A percentile compares a stretch with the other conserved stretches of the same genome.
Conservation (phyloP, 2,797 vertebrate genomes). For the Mus spretus region DNA sequence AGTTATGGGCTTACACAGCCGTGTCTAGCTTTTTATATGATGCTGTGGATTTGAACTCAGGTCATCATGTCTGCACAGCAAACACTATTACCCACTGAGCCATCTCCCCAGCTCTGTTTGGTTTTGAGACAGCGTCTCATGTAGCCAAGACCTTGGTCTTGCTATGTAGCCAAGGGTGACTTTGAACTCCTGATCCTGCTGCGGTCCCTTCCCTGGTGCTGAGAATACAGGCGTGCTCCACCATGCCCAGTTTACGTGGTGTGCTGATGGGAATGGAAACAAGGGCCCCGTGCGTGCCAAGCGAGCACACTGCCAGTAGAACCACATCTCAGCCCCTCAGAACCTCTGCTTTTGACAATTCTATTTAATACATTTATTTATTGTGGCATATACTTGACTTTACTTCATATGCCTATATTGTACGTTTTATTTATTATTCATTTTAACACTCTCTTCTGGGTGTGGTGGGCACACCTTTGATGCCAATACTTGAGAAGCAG, state of each 20-base stretch:
- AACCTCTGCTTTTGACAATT: conserved; percentile 3
- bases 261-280: neutral
- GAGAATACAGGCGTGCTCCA: neutral
- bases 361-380: conserved; percentile 33
- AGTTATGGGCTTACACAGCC: neutral
- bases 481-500: neutral
- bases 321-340: neutral
- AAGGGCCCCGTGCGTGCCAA: neutral
- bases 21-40: neutral
- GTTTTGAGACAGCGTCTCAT: neutral
- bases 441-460: neutral
- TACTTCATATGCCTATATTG: neutral
- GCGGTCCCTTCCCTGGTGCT: neutral
- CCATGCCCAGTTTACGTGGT: too few species aligned
- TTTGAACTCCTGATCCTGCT: neutral
- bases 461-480: neutral
- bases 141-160: neutral
- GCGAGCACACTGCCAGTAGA: too few species aligned
- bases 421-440: neutral
- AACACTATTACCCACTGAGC: neutral
- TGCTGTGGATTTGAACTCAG: neutral
- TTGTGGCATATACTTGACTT: neutral
- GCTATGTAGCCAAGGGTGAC: neutral
- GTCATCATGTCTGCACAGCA: neutral
- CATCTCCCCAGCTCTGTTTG: neutral